These are phyloP conservation scores for Siniperca undulata DNA, from an alignment of 2,797 vertebrate species.

Conservation along the genomic window DNA sequence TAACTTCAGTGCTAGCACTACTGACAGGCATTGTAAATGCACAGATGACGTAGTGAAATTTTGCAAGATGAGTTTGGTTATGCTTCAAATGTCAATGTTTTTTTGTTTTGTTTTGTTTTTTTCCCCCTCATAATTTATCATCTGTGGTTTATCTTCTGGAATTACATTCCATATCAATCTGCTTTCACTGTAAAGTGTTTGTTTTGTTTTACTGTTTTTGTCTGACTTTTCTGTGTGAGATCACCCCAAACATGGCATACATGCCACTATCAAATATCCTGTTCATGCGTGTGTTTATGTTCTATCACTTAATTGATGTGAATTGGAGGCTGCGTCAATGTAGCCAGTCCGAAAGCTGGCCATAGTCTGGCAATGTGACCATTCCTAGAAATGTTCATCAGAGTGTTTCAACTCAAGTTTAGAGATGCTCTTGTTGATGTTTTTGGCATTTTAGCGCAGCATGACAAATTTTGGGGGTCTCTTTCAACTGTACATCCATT, in stretches of 20 bases:
- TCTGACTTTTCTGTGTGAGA: slow-evolving; percentile 23
- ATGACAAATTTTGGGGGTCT: slow-evolving; percentile 6
- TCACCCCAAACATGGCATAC: slow-evolving; percentile 32
- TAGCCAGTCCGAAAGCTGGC: slow-evolving; percentile 32
- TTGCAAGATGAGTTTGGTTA: slow-evolving; percentile 20
- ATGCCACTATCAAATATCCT: slow-evolving; percentile 24
- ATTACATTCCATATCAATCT: slow-evolving; percentile 71
- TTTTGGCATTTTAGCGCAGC: slow-evolving; percentile 38
- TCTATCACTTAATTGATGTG: slow-evolving; percentile 37
- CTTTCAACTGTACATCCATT: slow-evolving; percentile 34
- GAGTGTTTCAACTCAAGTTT: slow-evolving; percentile 31
- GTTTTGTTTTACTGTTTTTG: slow-evolving; percentile 26
- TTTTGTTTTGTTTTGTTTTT: not conserved
- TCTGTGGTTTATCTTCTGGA: slow-evolving; percentile 51
- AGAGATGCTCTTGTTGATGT: slow-evolving; percentile 30
- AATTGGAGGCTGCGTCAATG: slow-evolving; percentile 31
- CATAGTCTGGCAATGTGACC: slow-evolving; percentile 39
- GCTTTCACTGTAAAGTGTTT: slow-evolving; percentile 47
- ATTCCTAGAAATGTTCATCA: slow-evolving; percentile 54
- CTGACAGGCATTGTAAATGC: slow-evolving; percentile 81
- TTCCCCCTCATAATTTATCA: slow-evolving; percentile 16
- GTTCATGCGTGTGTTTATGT: slow-evolving; percentile 31
- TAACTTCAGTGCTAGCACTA: slow-evolving; percentile 73
- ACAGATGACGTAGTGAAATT: slow-evolving; percentile 81
- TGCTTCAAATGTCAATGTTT: slow-evolving; percentile 13